Evolutionary conservation across 2,888 invertebrate genomes (phyloP), one percentile per base, ranked within the genome.

Genomic region (Caenorhabditis macrosperma): DNA sequence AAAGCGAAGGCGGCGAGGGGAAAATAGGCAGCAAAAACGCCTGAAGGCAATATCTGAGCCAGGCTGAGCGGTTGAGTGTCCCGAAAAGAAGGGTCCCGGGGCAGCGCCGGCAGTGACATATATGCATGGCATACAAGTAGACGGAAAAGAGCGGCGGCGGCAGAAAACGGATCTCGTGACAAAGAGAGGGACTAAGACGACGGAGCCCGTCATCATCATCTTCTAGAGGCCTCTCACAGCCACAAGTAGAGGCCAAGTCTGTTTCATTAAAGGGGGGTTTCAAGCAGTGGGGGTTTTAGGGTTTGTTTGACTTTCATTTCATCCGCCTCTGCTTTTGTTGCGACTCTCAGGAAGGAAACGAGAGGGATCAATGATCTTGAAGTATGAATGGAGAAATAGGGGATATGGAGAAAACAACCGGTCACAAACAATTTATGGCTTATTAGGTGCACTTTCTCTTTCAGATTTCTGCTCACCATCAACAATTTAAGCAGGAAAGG

Each of bases 41-140:
- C 67, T 75, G 66, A 60, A 75, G 75, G 67, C 59, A 67, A 75
- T 75, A 67, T 67, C 66, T 67, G 67, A 67, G 72, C 61, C 61
- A 24, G 44, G 69, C 52, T 61, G 35, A 48, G 44, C 61, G 63
- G 46, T 24, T 44, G 57, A 57, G 63, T 28, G 52, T 33, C 54
- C 48, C 44, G 28, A 66, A 74, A 64, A 52, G 38, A 55, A 55
- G 63, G 60, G 71, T 33, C 60, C 60, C 33, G 26, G 15, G 30
- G 30, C 46, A 35, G 41, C 54, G 30, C 54, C 54, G 26, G 28
- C 60, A 57, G 55, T 61, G 44, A 71, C 63, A 72, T 59, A 64
- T 64, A 74, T 64, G 74, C 72, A 72, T 72, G 64, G 48, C 72
- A 72, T 72, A 74, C 50, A 74, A 30, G 59, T 12, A 60, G 57